Evolutionary conservation across 2,113 vertebrate species (phyloP).

Genomic region (Numida meleagris): DNA sequence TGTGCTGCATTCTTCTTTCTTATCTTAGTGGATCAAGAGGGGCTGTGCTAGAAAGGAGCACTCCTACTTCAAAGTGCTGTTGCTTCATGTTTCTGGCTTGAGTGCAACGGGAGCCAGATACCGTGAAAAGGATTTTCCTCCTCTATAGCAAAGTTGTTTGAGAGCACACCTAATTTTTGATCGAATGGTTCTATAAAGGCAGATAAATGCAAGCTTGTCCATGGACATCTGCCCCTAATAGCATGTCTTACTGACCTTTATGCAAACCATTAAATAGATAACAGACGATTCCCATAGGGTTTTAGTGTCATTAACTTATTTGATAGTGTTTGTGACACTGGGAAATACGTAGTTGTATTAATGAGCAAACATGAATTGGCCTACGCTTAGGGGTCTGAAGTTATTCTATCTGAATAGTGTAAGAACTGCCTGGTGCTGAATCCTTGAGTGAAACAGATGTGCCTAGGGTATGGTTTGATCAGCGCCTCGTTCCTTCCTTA

Average conservation of each 20-base stretch:
- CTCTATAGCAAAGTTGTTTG: not conserved
- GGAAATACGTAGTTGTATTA: not conserved
- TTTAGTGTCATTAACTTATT: not conserved
- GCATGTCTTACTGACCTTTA: not conserved
- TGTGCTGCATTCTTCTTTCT: not conserved
- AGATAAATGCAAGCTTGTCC: not conserved
- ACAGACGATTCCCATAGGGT: not conserved
- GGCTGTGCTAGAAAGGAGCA: not conserved
- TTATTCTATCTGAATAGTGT: not conserved
- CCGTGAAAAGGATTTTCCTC: not conserved
- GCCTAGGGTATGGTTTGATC: not conserved
- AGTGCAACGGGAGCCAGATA: not conserved
- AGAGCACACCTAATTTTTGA: not conserved
- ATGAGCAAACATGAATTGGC: not conserved
- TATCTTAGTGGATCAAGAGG: not conserved
- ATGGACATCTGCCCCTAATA: not conserved
- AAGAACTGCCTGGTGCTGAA: not conserved
- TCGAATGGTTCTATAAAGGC: not conserved
- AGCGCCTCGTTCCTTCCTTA: not conserved
- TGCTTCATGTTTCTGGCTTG: not conserved
- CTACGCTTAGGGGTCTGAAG: not conserved
- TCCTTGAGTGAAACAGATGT: not conserved
- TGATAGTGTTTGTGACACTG: not conserved
- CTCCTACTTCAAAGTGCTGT: not conserved
- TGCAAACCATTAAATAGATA: not conserved